Conservation (phyloP, 2,888 invertebrate species). For the Tachina fera region DNA sequence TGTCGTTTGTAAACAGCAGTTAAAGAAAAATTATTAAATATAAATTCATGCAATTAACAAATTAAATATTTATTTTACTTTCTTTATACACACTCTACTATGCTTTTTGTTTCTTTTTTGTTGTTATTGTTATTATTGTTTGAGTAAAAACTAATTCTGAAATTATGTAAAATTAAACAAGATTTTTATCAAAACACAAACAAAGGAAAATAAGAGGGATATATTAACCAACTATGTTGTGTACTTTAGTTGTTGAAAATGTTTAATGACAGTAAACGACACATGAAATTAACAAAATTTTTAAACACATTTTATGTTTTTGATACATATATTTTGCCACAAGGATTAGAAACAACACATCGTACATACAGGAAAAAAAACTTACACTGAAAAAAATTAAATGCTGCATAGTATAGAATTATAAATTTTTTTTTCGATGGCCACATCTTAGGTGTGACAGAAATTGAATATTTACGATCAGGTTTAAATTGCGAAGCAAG, state of each 20-base stretch:
- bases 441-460: no score
- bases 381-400: not conserved
- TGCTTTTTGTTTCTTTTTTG: not conserved
- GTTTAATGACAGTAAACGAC: constrained; percentile 42
- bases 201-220: not conserved
- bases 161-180: constrained; percentile 40
- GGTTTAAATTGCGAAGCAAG: no score
- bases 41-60: constrained; percentile 7
- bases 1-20: not conserved
- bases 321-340: constrained; percentile 1
- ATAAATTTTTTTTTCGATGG: no score
- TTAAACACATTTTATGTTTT: constrained; percentile 52
- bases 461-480: no score
- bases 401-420: no score
- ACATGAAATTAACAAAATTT: constrained; percentile 58
- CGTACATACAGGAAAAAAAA: not conserved
- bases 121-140: constrained; percentile 6
- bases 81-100: not conserved
- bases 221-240: constrained; percentile 9
- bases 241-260: constrained; percentile 39
- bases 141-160: constrained; percentile 26
- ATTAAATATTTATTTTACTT: constrained; percentile 17
- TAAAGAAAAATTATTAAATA: constrained; percentile 25
- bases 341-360: not conserved
- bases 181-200: constrained; percentile 8